phyloP scores from a whole-genome alignment of 2,113 vertebrate genomes.

The Melanostigma gelatinosum region DNA sequence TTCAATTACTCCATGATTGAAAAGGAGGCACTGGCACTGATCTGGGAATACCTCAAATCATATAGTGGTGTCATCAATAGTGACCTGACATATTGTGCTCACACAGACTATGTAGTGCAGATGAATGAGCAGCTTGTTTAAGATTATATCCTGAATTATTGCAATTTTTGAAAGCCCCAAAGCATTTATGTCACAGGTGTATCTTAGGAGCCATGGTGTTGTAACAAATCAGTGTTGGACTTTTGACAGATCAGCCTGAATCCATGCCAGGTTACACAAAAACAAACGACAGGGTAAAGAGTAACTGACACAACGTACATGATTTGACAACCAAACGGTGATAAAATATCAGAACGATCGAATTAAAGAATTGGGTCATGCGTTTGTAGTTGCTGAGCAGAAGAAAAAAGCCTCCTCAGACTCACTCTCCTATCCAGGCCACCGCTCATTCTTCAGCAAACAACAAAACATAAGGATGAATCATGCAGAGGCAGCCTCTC shows the following conservation, averaged over 20 bases:
- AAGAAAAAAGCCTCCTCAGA: conserved; percentile 56
- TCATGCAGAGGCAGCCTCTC: conserved; percentile 52
- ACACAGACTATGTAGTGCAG: background rate
- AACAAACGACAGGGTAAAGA: conserved; percentile 19
- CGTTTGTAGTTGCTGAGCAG: conserved; percentile 43
- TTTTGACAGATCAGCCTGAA: conserved; percentile 23
- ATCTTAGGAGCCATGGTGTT: conserved; percentile 19
- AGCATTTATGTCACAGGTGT: conserved; percentile 24
- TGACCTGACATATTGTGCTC: background rate
- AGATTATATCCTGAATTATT: background rate
- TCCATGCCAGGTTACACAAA: conserved; percentile 10
- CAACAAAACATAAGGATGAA: conserved; percentile 60
- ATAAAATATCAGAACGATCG: conserved; percentile 62
- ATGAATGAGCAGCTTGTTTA: background rate
- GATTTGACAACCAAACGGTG: conserved; percentile 41
- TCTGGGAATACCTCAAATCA: background rate
- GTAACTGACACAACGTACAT: conserved; percentile 28
- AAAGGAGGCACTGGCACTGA: no score
- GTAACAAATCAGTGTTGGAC: conserved; percentile 24
- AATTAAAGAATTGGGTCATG: conserved; percentile 71
- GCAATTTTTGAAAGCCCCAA: conserved; percentile 4
- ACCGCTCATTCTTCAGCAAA: conserved; percentile 72
- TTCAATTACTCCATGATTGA: no score
- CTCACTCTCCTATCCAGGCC: conserved; percentile 59
- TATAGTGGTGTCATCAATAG: background rate